phyloP scores from a whole-genome alignment of 2,797 vertebrate species.

The Hypotaenidia okinawae region DNA sequence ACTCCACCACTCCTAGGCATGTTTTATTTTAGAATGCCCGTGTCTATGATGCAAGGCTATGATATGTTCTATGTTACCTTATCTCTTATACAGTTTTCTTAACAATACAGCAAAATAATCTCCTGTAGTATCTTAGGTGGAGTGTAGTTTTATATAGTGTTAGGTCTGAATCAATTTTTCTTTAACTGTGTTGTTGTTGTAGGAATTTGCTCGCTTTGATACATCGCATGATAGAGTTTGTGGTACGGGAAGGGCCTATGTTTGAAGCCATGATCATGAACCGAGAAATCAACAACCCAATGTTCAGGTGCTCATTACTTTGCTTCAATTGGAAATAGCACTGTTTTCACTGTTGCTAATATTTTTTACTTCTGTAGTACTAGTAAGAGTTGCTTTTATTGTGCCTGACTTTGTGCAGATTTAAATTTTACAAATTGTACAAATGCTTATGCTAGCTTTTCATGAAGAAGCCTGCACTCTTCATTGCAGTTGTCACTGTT shows the following conservation, averaged over 20 bases:
- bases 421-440: neutral
- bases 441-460: neutral
- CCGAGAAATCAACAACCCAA: conserved; percentile 97
- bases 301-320: conserved; percentile 89
- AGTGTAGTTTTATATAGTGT: conserved; percentile 79
- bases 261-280: conserved; percentile 99
- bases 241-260: conserved; percentile 99
- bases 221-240: conserved; percentile 99
- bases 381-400: neutral
- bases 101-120: conserved; percentile 74
- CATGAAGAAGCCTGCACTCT: neutral
- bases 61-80: conserved; percentile 65
- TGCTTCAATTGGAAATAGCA: neutral
- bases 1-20: conserved; percentile 45
- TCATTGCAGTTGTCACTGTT: neutral
- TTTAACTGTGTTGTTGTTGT: conserved; percentile 99
- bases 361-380: neutral
- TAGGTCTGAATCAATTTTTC: conserved; percentile 96
- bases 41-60: conserved; percentile 65
- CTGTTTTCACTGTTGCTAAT: neutral
- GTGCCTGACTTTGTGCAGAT: neutral
- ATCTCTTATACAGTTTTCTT: conserved; percentile 62
- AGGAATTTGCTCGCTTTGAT: conserved; percentile 99
- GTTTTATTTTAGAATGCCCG: conserved; percentile 63
- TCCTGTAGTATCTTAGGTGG: conserved; percentile 79